Evolutionary conservation across 2,797 vertebrate genomes (phyloP).

Genomic region (Eurystomus glaucurus): DNA sequence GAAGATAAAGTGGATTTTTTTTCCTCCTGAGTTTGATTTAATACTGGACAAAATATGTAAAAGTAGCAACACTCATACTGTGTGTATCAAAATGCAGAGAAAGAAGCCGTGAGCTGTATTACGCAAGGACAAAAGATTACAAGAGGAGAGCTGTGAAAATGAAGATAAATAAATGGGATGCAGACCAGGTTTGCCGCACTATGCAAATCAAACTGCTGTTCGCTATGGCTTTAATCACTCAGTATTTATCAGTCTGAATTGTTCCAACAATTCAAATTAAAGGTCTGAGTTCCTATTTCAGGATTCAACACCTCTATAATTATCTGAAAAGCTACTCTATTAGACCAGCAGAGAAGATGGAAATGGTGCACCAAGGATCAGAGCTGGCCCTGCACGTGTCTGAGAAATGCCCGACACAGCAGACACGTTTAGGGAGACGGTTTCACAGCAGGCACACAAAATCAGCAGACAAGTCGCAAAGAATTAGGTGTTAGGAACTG

Average conservation of each 20-base stretch:
- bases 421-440: neutral
- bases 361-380: neutral
- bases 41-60: neutral
- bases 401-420: fast-evolving
- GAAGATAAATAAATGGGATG: neutral
- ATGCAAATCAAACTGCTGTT: neutral
- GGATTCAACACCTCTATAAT: neutral
- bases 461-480: neutral
- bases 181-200: neutral
- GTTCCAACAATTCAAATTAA: neutral
- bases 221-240: neutral
- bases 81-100: neutral
- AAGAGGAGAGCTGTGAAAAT: neutral
- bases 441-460: neutral
- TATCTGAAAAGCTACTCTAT: neutral
- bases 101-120: neutral
- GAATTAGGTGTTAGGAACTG: constrained; percentile 3
- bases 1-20: neutral
- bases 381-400: neutral
- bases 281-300: neutral
- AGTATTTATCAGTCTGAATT: neutral
- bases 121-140: neutral
- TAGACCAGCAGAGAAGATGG: neutral
- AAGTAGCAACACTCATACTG: neutral
- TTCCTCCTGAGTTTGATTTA: neutral